Conservation (phyloP, 2,888 invertebrate species). For the Desoria tigrina region DNA sequence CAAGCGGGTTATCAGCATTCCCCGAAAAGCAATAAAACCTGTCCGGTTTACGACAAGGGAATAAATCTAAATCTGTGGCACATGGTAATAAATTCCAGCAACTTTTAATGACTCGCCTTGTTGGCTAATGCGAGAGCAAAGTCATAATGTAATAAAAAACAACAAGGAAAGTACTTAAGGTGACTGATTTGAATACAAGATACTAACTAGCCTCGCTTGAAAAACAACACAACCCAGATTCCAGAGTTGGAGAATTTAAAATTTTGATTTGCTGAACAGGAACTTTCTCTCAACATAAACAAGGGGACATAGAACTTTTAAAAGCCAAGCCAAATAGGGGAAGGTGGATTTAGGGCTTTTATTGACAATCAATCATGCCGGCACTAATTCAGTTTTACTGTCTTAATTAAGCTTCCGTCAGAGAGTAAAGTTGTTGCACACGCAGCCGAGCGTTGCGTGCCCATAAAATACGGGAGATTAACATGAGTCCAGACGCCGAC, state of each 20-base stretch:
- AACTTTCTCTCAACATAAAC: no score
- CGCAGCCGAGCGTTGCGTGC: conserved; percentile 2
- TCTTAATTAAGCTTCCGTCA: conserved; percentile 42
- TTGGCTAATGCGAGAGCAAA: conserved; percentile 34
- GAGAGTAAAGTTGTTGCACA: conserved; percentile 9
- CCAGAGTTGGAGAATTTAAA: conserved; percentile 1
- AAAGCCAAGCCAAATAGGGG: no score
- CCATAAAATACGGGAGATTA: background rate
- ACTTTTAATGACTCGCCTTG: conserved; percentile 40
- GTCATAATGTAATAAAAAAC: conserved; percentile 11
- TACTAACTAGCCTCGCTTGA: background rate
- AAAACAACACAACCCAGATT: background rate
- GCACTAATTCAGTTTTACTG: conserved; percentile 35
- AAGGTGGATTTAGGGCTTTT: conserved; percentile 16
- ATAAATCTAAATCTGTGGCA: conserved; percentile 12
- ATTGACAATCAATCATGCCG: conserved; percentile 30
- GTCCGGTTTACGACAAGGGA: conserved; percentile 12
- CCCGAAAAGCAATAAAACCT: conserved; percentile 13
- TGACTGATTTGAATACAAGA: conserved; percentile 14
- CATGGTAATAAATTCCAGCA: conserved; percentile 33
- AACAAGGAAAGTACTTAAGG: background rate
- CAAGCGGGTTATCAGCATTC: background rate
- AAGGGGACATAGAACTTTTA: no score
- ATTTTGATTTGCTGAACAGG: conserved; percentile 1
- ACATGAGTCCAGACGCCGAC: no score